Evolutionary conservation across 2,888 invertebrate species (phyloP).

Genomic region (Ypsolopha scabrella): DNA sequence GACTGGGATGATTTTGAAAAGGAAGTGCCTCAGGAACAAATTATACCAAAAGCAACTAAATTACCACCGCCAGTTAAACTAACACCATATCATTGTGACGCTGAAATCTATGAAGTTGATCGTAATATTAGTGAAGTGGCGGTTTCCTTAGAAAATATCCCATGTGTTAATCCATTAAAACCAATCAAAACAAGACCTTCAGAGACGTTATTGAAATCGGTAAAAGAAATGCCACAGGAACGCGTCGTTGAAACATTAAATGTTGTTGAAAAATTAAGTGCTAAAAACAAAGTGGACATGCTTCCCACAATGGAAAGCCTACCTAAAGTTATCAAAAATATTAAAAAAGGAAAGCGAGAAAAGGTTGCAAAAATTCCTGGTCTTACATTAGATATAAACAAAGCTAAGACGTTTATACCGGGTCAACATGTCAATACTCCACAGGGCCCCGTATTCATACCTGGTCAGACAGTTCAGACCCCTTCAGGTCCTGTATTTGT

Average conservation of each 20-base stretch:
- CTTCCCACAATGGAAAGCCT: conserved; percentile 75
- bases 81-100: conserved; percentile 58
- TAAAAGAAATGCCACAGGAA: conserved; percentile 67
- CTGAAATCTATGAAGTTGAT: conserved; percentile 63
- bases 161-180: conserved; percentile 73
- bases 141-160: conserved; percentile 69
- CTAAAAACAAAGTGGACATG: conserved; percentile 63
- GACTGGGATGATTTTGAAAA: conserved; percentile 76
- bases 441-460: conserved; percentile 77
- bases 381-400: conserved; percentile 73
- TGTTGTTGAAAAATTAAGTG: conserved; percentile 69
- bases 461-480: conserved; percentile 80
- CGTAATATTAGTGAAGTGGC: conserved; percentile 64
- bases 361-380: conserved; percentile 74
- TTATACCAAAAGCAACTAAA: conserved; percentile 48
- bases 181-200: conserved; percentile 66
- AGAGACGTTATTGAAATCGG: conserved; percentile 45
- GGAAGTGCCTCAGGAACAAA: conserved; percentile 62
- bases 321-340: conserved; percentile 72
- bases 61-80: conserved; percentile 62
- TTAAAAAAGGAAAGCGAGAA: conserved; percentile 69
- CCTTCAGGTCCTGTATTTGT: conserved; percentile 77
- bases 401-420: conserved; percentile 76
- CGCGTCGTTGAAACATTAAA: conserved; percentile 72
- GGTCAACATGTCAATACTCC: conserved; percentile 81